Base-by-base conservation (phyloP, 2,113 vertebrate species). In the Benitochromis conjunctus region DNA sequence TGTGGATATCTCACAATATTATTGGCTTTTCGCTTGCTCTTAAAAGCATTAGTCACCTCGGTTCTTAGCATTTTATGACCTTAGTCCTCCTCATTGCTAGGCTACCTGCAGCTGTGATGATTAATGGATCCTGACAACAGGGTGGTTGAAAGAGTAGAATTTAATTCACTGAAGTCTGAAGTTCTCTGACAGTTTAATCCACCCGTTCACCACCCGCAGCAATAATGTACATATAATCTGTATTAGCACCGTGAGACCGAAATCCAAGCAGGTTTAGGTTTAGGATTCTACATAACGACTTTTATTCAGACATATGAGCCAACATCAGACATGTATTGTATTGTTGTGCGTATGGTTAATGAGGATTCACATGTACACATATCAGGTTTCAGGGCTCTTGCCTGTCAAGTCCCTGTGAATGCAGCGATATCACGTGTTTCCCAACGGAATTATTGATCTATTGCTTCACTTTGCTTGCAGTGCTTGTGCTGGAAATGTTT, bases 101-200 rank as follows among this genome's bases (percentile, higher is more conserved):
- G 78, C 87, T 81, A 90, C 82, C 86, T 83, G 90, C 86, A 83
- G 66, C 56, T 66, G 19, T 3, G 16, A 54, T 89, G 87, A 95
- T 93, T 91, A 90, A 93, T 92, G 56, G 88, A 51, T 51, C 66
- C 82, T 62, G 88, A 92, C 88, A 93, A 83, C 21, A 16, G 13
- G 54, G 19, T 43, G 79, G 88, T 81, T 89, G 85, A 85, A 76
- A 78, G 88, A 89, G 85, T 86, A 82, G 19, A 86, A 81, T 87
- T 91, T 88, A 89, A 93, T 92, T 93, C 80, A 36, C 71, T 58
- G 11, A 81, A 64, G 71, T 74, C 82, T 77, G 79, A 81, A 84
- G 38, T 76, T 64, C 34, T 53, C 80, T 77, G 78, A 85, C 87
- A 56, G 84, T 53, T 76, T 76, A 76, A 76, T 76, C 71, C 71